A percentile compares a stretch with the other conserved stretches of the same genome.
Evolutionary conservation across 2,113 vertebrate genomes (phyloP).

Genomic region (Junco hyemalis): DNA sequence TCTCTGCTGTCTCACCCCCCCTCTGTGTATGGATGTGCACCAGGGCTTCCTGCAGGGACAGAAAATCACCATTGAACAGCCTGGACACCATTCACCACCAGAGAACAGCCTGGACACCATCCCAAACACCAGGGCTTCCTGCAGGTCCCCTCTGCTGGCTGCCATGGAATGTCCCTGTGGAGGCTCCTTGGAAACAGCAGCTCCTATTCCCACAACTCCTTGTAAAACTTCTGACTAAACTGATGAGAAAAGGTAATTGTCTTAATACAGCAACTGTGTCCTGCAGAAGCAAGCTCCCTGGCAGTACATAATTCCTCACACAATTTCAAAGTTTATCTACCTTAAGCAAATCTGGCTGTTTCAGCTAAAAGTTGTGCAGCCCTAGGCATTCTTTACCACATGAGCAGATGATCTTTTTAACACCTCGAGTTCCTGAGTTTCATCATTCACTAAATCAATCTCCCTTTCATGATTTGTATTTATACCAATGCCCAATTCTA

Average conservation of each 20-base stretch:
- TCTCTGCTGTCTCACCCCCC: not conserved
- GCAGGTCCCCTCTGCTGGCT: not conserved
- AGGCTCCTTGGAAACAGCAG: not conserved
- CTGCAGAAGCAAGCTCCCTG: not conserved
- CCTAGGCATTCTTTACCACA: not conserved
- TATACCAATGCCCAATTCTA: constrained; percentile 16
- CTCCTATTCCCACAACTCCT: not conserved
- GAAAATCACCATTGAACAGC: not conserved
- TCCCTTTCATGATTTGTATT: constrained; percentile 46
- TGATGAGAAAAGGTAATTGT: not conserved
- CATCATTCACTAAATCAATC: constrained; percentile 37
- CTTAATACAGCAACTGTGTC: not conserved
- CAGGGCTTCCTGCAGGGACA: not conserved
- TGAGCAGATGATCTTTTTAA: constrained; percentile 1
- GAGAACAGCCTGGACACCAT: no score
- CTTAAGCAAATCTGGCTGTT: not conserved
- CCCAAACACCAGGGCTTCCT: not conserved
- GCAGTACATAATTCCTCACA: not conserved
- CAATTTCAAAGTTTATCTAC: not conserved
- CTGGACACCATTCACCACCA: not conserved
- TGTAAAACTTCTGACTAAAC: not conserved
- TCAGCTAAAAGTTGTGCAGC: constrained; percentile 11
- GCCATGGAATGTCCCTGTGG: not conserved
- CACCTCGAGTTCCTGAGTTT: constrained; percentile 17
- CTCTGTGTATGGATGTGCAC: not conserved